These are phyloP conservation scores for Galerucella pusilla DNA, from an alignment of 2,888 invertebrate species.

Conservation along the genomic window DNA sequence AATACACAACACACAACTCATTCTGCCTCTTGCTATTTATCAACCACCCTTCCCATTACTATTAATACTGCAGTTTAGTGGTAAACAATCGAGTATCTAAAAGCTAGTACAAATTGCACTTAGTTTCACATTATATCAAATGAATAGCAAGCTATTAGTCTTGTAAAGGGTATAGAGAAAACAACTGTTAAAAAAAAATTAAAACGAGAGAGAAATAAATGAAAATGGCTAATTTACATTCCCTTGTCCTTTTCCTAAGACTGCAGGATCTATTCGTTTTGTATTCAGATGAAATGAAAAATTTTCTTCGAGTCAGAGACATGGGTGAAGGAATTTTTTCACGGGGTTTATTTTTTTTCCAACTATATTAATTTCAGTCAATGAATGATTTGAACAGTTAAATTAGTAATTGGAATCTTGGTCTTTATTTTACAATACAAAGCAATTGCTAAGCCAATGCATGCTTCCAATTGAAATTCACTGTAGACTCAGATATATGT, in stretches of 20 bases:
- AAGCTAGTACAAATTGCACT: slow-evolving; percentile 58
- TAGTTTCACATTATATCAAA: slow-evolving; percentile 60
- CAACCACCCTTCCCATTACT: slow-evolving; percentile 26
- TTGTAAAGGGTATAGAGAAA: slow-evolving; percentile 54
- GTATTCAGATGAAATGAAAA: slow-evolving; percentile 42
- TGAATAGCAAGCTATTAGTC: slow-evolving; percentile 62
- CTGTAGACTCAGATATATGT: too few relatives aligned
- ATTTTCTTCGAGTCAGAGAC: slow-evolving; percentile 34
- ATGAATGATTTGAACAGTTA: too few relatives aligned
- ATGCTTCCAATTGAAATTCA: too few relatives aligned
- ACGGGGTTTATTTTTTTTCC: not conserved
- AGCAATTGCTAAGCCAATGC: too few relatives aligned
- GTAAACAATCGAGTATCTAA: slow-evolving; percentile 35
- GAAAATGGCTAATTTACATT: slow-evolving; percentile 65
- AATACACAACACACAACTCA: slow-evolving; percentile 19
- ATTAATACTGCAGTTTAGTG: slow-evolving; percentile 23
- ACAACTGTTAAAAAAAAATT: slow-evolving; percentile 57
- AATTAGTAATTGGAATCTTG: too few relatives aligned
- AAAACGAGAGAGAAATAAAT: slow-evolving; percentile 62
- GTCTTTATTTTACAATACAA: too few relatives aligned
- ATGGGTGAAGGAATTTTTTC: slow-evolving; percentile 8
- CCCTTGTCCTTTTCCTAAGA: slow-evolving; percentile 56
- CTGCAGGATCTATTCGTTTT: slow-evolving; percentile 41
- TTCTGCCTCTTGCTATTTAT: slow-evolving; percentile 9
- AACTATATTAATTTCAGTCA: too few relatives aligned